Evolutionary conservation across 2,888 invertebrate species (phyloP).

Genomic region (Drosophila planitibia): DNA sequence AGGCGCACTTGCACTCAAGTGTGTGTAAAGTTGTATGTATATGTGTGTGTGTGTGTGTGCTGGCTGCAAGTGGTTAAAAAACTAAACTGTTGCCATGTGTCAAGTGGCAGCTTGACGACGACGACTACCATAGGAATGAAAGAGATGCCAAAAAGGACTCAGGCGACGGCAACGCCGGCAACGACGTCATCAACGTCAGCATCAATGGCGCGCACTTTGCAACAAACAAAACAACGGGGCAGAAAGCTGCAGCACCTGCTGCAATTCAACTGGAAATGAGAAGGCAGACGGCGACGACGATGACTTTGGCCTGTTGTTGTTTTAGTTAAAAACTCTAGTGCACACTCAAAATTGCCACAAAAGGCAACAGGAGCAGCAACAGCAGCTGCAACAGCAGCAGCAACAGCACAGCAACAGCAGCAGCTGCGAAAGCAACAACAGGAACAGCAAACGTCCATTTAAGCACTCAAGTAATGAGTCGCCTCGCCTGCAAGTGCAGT

Average conservation of each 20-base stretch:
- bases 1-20: conserved; percentile 69
- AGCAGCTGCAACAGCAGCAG: not conserved
- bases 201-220: conserved; percentile 71
- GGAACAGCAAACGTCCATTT: conserved; percentile 58
- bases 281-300: conserved; percentile 27
- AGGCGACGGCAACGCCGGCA: conserved; percentile 35
- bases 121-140: conserved; percentile 63
- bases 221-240: conserved; percentile 69
- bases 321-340: conserved; percentile 74
- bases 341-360: conserved; percentile 78
- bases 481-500: conserved; percentile 55
- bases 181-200: conserved; percentile 75
- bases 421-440: conserved; percentile 4
- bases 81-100: conserved; percentile 81
- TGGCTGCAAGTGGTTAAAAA: conserved; percentile 75
- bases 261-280: conserved; percentile 32
- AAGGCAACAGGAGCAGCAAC: conserved; percentile 44
- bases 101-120: conserved; percentile 77
- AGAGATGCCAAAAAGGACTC: conserved; percentile 40
- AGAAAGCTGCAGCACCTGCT: conserved; percentile 71
- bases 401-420: conserved; percentile 8
- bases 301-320: conserved; percentile 66
- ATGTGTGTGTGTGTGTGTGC: conserved; percentile 34
- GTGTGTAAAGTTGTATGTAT: conserved; percentile 38
- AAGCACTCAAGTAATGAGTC: conserved; percentile 77